A percentile compares a stretch with the other conserved stretches of the same genome.
phyloP scores from a whole-genome alignment of 2,888 invertebrate genomes.

The Polymixis flavicincta region DNA sequence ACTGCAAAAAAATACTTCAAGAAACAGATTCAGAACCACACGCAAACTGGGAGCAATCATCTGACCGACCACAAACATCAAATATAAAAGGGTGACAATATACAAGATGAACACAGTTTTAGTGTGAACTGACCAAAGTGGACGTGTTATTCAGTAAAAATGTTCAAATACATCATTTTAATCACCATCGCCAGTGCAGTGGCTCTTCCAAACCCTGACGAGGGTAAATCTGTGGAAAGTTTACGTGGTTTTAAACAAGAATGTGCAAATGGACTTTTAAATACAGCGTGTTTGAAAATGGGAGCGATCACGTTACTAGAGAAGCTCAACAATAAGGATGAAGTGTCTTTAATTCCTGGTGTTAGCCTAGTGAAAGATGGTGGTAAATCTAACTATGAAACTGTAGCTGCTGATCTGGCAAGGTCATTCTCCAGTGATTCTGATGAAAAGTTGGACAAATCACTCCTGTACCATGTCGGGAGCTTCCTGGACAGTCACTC shows the following conservation, averaged over 20 bases:
- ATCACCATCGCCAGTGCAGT: conserved; percentile 67
- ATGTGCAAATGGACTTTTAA: conserved; percentile 77
- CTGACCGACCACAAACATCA: conserved; percentile 77
- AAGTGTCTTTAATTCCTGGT: conserved; percentile 75
- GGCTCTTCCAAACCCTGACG: conserved; percentile 75
- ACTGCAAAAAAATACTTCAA: conserved; percentile 54
- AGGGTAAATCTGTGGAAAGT: conserved; percentile 67
- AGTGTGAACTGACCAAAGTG: conserved; percentile 64
- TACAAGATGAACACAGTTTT: conserved; percentile 73
- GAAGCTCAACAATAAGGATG: conserved; percentile 76
- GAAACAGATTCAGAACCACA: conserved; percentile 72
- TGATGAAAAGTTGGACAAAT: conserved; percentile 93
- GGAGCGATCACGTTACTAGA: conserved; percentile 78
- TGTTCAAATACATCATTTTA: conserved; percentile 71
- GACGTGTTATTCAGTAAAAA: conserved; percentile 73
- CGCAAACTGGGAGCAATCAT: conserved; percentile 77
- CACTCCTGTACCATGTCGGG: conserved; percentile 92
- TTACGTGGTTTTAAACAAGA: conserved; percentile 74
- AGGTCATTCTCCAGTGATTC: conserved; percentile 93
- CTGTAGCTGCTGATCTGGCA: conserved; percentile 91
- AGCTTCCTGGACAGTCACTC: conserved; percentile 93
- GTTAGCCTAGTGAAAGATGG: conserved; percentile 92
- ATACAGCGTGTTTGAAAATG: conserved; percentile 77
- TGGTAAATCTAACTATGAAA: conserved; percentile 90
- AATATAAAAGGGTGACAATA: conserved; percentile 82